Conservation (phyloP, 1,140 invertebrate species). For the Neomicropteryx cornuta region DNA sequence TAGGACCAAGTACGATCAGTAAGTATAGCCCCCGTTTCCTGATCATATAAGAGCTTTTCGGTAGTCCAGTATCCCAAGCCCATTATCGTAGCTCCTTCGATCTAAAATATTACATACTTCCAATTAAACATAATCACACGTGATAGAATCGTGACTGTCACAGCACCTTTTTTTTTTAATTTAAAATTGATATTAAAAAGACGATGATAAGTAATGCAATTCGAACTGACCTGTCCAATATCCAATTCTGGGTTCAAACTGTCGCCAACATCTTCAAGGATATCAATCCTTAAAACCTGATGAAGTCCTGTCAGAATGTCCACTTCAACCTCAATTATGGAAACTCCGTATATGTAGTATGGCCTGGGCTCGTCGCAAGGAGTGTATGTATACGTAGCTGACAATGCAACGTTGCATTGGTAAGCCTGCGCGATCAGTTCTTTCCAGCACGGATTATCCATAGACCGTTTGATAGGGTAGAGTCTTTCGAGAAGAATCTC, state of each 20-base stretch:
- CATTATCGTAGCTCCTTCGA: slow-evolving; percentile 72
- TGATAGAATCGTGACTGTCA: too few relatives aligned
- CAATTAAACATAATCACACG: too few relatives aligned
- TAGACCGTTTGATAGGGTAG: slow-evolving; percentile 45
- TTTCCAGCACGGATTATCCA: slow-evolving; percentile 53
- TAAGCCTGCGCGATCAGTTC: slow-evolving; percentile 48
- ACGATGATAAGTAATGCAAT: too few relatives aligned
- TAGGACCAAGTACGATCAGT: slow-evolving; percentile 71
- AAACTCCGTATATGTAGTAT: slow-evolving; percentile 43
- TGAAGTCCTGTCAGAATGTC: slow-evolving; percentile 62
- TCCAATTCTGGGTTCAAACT: slow-evolving; percentile 62
- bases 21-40: slow-evolving; percentile 47
- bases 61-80: slow-evolving; percentile 63
- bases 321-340: slow-evolving; percentile 51
- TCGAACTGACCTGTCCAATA: slow-evolving; percentile 67
- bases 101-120: too few relatives aligned
- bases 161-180: too few relatives aligned
- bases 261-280: slow-evolving; percentile 56
- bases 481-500: slow-evolving; percentile 50
- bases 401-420: slow-evolving; percentile 43
- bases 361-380: slow-evolving; percentile 22
- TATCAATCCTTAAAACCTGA: slow-evolving; percentile 46
- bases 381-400: slow-evolving; percentile 36
- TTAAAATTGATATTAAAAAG: too few relatives aligned
- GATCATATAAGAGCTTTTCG: slow-evolving; percentile 53